phyloP scores from a whole-genome alignment of 2,113 vertebrate genomes.

The Sylvia atricapilla region DNA sequence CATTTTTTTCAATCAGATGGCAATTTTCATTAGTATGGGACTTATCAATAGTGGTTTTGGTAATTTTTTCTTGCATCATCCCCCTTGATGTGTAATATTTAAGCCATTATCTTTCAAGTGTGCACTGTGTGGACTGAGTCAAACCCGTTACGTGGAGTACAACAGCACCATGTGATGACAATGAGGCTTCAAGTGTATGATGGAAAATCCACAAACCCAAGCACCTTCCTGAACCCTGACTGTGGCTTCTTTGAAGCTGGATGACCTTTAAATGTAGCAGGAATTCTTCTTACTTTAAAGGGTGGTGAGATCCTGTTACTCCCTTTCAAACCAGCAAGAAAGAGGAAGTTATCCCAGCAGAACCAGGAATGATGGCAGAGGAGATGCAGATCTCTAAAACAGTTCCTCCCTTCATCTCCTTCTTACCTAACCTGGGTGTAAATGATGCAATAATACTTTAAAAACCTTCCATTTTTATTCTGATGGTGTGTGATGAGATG shows the following conservation, averaged over 20 bases:
- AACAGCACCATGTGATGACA: neutral
- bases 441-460: neutral
- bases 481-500: neutral
- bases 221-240: neutral
- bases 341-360: neutral
- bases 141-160: neutral
- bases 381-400: neutral
- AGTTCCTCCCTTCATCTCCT: accelerated
- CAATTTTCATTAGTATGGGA: neutral
- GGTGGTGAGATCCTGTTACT: neutral
- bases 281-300: neutral
- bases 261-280: neutral
- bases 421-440: neutral
- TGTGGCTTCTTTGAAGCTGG: neutral
- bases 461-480: neutral
- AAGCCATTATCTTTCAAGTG: neutral
- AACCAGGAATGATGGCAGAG: neutral
- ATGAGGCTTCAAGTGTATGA: neutral
- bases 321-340: neutral
- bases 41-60: neutral
- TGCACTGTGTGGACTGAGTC: neutral
- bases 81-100: neutral
- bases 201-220: neutral
- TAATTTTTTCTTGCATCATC: neutral
- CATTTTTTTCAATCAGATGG: neutral